These are phyloP conservation scores for Andrena flavipes DNA, from an alignment of 2,888 invertebrate genomes.

Conservation along the genomic window DNA sequence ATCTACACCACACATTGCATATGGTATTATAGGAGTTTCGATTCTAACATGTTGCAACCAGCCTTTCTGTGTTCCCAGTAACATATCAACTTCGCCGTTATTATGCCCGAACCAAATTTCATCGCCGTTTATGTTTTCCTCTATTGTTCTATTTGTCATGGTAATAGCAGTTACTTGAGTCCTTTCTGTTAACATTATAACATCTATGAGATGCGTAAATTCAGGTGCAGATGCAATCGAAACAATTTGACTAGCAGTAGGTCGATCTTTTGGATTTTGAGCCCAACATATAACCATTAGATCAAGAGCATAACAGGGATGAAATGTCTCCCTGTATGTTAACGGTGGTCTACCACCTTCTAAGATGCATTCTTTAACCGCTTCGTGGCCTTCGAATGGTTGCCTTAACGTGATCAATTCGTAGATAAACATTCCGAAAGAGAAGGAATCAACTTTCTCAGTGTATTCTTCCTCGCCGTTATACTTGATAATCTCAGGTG, in stretches of 20 bases:
- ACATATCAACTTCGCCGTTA: constrained; percentile 88
- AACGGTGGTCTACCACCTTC: constrained; percentile 97
- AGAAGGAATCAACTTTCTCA: constrained; percentile 99
- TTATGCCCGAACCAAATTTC: constrained; percentile 92
- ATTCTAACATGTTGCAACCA: constrained; percentile 87
- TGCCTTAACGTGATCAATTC: constrained; percentile 96
- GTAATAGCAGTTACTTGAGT: constrained; percentile 88
- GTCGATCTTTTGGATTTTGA: constrained; percentile 93
- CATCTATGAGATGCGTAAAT: constrained; percentile 94
- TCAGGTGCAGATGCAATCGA: constrained; percentile 96
- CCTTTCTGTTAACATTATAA: constrained; percentile 90
- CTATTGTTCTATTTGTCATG: constrained; percentile 78
- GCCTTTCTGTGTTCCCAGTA: constrained; percentile 86
- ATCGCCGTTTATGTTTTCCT: constrained; percentile 81
- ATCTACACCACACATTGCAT: constrained; percentile 91
- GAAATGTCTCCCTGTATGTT: constrained; percentile 92
- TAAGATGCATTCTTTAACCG: constrained; percentile 97
- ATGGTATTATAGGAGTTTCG: constrained; percentile 87
- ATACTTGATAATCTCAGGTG: constrained; percentile 98
- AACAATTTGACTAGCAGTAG: constrained; percentile 97
- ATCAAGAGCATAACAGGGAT: constrained; percentile 95
- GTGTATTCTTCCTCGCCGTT: constrained; percentile 99
- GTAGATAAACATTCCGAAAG: constrained; percentile 99
- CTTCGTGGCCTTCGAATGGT: constrained; percentile 98
- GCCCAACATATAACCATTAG: constrained; percentile 99